Base-by-base conservation (phyloP, 1,140 invertebrate species). In the Euwallacea similis region DNA sequence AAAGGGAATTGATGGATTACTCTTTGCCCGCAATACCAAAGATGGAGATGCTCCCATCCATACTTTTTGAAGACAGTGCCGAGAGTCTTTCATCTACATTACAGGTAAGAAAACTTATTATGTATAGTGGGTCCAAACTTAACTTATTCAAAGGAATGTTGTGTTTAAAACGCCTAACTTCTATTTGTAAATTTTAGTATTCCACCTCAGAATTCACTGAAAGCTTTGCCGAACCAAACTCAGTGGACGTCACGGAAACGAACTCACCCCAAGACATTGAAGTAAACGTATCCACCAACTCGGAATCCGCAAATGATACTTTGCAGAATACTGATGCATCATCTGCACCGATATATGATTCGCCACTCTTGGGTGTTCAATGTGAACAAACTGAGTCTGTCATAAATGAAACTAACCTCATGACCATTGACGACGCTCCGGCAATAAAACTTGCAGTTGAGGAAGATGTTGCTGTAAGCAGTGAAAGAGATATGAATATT, bases 1-100 rank as follows among this genome's bases (percentile, higher is more conserved):
- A 80, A 68, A 74, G 74, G 0, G 79, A 80, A 74, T 69, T 78
- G 47, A 73, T 76, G n/a, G 72, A 78, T 58, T 77, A 78, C 64
- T 69, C 70, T 13, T 58, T 76, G 21, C 66, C 69, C 44, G 61
- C 75, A 53, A 62, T 76, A 50, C 73, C 76, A 8, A 76, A 78
- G 68, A 78, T 78, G 76, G 73, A 77, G 66, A 72, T 72, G 7
- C 43, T 78, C 41, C 77, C 77, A 15, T 75, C 76, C 2, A 61
- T 76, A 50, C 71, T 78, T 43, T 78, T 77, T 71, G 77, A 78
- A 74, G 77, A 78, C 42, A 70, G 50, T 60, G 50, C 66, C 9
- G 71, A 72, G 63, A 72, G 63, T 63, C 47, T 72, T n/a, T 55
- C 70, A 46, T 66, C 62, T 46, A 62, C 67, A 10, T 56, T 70